A percentile compares a stretch with the other conserved stretches of the same genome.
Evolutionary conservation across 2,797 vertebrate species (phyloP).

Genomic region (Rhynchotus rufescens): DNA sequence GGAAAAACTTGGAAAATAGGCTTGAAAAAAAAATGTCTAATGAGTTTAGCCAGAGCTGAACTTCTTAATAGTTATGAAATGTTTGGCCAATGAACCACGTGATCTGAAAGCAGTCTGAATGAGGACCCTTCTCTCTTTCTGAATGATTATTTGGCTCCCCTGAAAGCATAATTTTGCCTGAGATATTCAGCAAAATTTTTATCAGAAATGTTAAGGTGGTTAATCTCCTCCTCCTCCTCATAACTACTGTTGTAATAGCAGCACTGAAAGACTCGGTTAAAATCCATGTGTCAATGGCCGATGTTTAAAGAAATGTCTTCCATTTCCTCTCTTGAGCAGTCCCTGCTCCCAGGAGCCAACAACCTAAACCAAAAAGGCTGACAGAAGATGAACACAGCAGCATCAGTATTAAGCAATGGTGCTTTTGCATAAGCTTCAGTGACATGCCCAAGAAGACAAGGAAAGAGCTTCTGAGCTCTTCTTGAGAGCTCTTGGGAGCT

Average conservation of each 20-base stretch:
- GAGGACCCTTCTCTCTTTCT: neutral
- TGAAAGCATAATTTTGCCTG: neutral
- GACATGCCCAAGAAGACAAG: neutral
- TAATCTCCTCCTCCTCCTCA: no score
- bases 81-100: neutral
- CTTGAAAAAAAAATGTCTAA: no score
- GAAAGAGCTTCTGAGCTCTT: neutral
- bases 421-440: neutral
- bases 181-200: neutral
- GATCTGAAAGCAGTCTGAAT: neutral
- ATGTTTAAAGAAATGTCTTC: neutral
- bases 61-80: neutral
- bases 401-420: neutral
- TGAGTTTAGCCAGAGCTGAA: neutral
- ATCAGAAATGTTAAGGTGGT: neutral
- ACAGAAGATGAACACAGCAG: neutral
- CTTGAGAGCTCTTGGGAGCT: no score
- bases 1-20: slow-evolving; percentile 24
- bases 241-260: neutral
- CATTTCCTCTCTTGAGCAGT: neutral
- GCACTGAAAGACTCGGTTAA: neutral
- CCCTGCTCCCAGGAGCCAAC: neutral
- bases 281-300: no score
- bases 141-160: neutral
- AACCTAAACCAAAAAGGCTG: neutral